Evolutionary conservation across 1,140 invertebrate species (phyloP).

Genomic region (Drosophila nasuta): DNA sequence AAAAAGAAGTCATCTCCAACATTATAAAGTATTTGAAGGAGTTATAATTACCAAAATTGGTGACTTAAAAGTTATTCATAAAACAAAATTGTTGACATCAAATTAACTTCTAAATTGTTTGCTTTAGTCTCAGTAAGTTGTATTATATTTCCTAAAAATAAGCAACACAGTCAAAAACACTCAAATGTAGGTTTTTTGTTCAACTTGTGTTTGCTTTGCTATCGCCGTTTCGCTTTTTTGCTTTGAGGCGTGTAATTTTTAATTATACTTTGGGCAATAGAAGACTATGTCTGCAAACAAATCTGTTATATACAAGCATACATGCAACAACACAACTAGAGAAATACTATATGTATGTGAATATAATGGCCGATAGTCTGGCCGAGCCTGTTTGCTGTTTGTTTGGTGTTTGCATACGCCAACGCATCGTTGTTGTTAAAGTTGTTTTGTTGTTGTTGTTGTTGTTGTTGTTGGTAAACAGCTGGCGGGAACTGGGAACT

Average conservation of each 20-base stretch:
- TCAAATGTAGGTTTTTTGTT: constrained; percentile 7
- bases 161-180: too few relatives aligned
- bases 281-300: constrained; percentile 29
- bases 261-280: constrained; percentile 62
- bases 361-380: constrained; percentile 33
- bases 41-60: too few relatives aligned
- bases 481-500: constrained; percentile 30
- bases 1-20: too few relatives aligned
- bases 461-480: constrained; percentile 31
- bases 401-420: constrained; percentile 52
- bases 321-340: not conserved
- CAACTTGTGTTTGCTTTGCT: constrained; percentile 29
- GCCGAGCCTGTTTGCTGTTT: constrained; percentile 39
- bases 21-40: too few relatives aligned
- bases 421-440: constrained; percentile 37
- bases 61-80: too few relatives aligned
- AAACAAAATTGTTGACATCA: too few relatives aligned
- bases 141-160: too few relatives aligned
- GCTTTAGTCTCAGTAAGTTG: too few relatives aligned
- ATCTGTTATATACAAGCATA: not conserved
- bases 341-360: constrained; percentile 7
- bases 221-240: constrained; percentile 12
- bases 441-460: constrained; percentile 24
- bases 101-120: too few relatives aligned
- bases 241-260: constrained; percentile 60